phyloP scores from a whole-genome alignment of 2,888 invertebrate genomes.

The Apodemia mormo region DNA sequence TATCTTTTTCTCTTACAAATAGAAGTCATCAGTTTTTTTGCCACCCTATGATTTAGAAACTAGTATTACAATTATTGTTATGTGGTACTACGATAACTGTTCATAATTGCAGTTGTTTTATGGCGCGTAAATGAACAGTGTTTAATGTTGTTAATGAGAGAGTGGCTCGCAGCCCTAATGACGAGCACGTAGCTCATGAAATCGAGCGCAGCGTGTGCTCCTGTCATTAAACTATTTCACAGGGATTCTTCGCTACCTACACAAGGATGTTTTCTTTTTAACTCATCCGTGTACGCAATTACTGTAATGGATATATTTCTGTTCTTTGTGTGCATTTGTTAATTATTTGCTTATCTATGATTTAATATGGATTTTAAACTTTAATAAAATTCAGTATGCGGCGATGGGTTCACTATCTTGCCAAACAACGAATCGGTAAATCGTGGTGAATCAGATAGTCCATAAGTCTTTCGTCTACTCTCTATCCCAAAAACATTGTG shows the following conservation, averaged over 20 bases:
- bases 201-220: constrained; percentile 39
- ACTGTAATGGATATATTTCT: not conserved
- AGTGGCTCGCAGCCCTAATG: constrained; percentile 64
- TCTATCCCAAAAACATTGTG: too few relatives aligned
- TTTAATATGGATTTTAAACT: not conserved
- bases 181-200: constrained; percentile 61
- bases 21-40: not conserved
- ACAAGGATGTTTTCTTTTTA: constrained; percentile 10
- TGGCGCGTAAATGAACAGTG: constrained; percentile 62
- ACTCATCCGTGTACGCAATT: constrained; percentile 10
- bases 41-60: constrained; percentile 36
- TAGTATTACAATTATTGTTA: constrained; percentile 57
- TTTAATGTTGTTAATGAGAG: constrained; percentile 73
- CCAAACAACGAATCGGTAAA: too few relatives aligned
- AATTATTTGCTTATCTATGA: not conserved
- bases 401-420: too few relatives aligned
- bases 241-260: constrained; percentile 22
- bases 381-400: too few relatives aligned
- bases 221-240: constrained; percentile 34
- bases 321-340: not conserved
- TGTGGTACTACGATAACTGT: constrained; percentile 63
- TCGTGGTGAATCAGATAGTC: too few relatives aligned
- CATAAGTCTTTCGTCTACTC: too few relatives aligned
- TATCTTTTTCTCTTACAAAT: too few relatives aligned
- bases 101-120: constrained; percentile 60